Evolutionary conservation across 2,113 vertebrate species (phyloP), one percentile per base, ranked within the genome.

Genomic region (Dipodomys merriami): DNA sequence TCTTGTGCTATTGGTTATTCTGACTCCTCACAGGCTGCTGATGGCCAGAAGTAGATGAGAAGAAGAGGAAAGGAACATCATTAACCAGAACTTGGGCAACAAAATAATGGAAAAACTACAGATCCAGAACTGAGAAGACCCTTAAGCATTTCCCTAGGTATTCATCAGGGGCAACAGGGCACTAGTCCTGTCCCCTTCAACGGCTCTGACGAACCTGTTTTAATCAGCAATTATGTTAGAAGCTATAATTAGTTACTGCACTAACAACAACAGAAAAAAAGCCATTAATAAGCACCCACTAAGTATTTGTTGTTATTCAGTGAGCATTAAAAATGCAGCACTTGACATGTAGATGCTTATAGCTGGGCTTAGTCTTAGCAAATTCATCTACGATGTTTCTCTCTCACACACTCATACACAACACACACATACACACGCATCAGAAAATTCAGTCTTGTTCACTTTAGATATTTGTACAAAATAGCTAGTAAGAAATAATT

Each of bases 171-270:
- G 85, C 13, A 90, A 15, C 33, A 60, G 73, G 23, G 29, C 22
- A 69, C 78, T 81, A 69, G 71, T 94, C 86, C 27, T 82, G 27
- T 60, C 33, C 23, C 73, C 27, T 80, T 93, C 57, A 60, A 1
- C 62, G 49, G 8, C 68, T 86, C 80, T 74, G 29, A 77, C 29
- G 23, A 77, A 68, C 86, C 73, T 86, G 23, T 89, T 96, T 88
- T 79, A 89, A 82, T 71, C 77, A 89, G 35, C 83, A 80, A 96
- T 88, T 82, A 84, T 11, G 6, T 78, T 86, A 87, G 77, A 88
- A 82, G 39, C 73, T 94, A 76, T 49, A 89, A 57, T 94, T 83
- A 95, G n/a, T 39, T 90, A 35, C 20, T 72, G 12, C 29, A 64
- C 39, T 69, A 84, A 80, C 64, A 93, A 90, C 33, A 88, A 89